Conservation (phyloP, 2,113 vertebrate genomes). For the Falco punctatus region DNA sequence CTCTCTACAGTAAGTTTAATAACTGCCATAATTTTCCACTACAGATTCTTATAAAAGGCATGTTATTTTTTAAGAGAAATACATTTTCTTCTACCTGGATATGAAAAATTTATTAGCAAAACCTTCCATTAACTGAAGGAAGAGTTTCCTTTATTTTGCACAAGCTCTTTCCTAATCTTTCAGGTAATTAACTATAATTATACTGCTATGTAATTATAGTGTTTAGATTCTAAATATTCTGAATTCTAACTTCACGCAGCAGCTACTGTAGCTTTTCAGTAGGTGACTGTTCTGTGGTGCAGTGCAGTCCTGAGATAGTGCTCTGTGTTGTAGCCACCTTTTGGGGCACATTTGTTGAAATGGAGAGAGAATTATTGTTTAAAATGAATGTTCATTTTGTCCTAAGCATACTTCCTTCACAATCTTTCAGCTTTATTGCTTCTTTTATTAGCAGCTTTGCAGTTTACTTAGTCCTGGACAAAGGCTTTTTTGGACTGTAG, state of each 20-base stretch:
- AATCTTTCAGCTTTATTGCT: not conserved
- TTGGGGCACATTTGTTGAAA: not conserved
- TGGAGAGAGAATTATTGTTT: not conserved
- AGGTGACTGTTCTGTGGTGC: not conserved
- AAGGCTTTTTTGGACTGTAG: not conserved
- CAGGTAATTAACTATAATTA: constrained; percentile 40
- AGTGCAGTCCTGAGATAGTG: not conserved
- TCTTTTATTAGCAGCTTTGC: not conserved
- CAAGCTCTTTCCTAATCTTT: constrained; percentile 18
- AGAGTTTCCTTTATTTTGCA: not conserved
- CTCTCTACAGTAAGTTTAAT: constrained; percentile 11
- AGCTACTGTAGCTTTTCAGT: not conserved
- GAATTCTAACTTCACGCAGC: constrained; percentile 1
- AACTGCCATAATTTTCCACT: constrained; percentile 46
- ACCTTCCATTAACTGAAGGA: not conserved
- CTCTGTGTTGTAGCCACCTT: not conserved
- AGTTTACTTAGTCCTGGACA: not conserved
- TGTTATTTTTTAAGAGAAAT: constrained; percentile 33
- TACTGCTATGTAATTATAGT: not conserved
- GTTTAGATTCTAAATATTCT: not conserved
- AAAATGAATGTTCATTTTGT: not conserved
- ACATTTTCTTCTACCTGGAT: not conserved
- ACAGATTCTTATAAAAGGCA: constrained; percentile 16
- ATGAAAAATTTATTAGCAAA: constrained; percentile 20
- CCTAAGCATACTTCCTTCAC: not conserved